Percentiles rank a stretch among this genome's conserved stretches.
phyloP scores from a whole-genome alignment of 2,113 vertebrate species.

The Brachirus orientalis region DNA sequence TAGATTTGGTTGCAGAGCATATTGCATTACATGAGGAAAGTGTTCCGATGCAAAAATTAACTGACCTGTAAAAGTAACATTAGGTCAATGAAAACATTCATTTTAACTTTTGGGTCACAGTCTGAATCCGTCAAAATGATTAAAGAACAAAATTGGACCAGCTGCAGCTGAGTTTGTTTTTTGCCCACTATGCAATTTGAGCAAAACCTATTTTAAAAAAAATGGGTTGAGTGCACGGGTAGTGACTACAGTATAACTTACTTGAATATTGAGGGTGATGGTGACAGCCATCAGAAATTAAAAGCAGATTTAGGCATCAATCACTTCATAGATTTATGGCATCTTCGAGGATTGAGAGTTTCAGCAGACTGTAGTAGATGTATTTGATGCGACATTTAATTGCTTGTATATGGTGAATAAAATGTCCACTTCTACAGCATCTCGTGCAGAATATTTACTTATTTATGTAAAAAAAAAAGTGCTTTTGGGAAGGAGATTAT shows the following conservation, averaged over 20 bases:
- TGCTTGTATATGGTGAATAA: conserved; percentile 13
- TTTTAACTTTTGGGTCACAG: conserved; percentile 32
- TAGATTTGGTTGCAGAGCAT: conserved; percentile 44
- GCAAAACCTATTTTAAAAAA: neutral
- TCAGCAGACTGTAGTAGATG: conserved; percentile 21
- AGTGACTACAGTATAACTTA: neutral
- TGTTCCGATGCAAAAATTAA: conserved; percentile 23
- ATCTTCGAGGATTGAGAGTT: conserved; percentile 8
- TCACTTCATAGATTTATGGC: too few species aligned
- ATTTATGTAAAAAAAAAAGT: conserved; percentile 26
- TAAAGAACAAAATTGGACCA: conserved; percentile 30
- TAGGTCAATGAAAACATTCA: conserved; percentile 26
- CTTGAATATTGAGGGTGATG: neutral
- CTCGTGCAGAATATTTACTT: conserved; percentile 21
- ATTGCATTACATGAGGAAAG: conserved; percentile 45
- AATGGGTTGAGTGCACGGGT: neutral
- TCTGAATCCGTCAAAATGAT: conserved; percentile 57
- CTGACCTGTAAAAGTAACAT: conserved; percentile 31
- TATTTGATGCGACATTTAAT: conserved; percentile 29
- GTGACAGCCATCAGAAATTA: conserved; percentile 2
- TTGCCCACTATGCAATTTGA: conserved; percentile 16
- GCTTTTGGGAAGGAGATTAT: conserved; percentile 44
- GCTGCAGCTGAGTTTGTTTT: conserved; percentile 28
- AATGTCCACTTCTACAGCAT: conserved; percentile 8
- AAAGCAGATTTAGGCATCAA: neutral